Evolutionary conservation across 2,888 invertebrate genomes (phyloP).

Genomic region (Tetragonula carbonaria): DNA sequence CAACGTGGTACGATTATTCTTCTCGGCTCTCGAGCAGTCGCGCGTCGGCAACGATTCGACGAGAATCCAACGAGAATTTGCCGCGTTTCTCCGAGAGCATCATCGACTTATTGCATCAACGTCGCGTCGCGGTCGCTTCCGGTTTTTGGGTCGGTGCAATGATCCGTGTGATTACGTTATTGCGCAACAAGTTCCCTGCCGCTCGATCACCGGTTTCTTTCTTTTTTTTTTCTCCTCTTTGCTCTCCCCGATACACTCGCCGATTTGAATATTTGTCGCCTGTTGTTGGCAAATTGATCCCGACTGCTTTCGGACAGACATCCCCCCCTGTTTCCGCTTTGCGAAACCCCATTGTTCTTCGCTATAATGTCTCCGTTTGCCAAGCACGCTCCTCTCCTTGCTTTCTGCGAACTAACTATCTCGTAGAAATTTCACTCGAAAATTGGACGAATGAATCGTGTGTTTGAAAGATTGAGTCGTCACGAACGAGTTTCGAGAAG

Average conservation of each 20-base stretch:
- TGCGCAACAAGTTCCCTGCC: constrained; percentile 50
- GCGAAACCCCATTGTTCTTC: not conserved
- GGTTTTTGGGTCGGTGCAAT: constrained; percentile 53
- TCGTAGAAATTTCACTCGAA: too few relatives aligned
- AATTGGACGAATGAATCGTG: too few relatives aligned
- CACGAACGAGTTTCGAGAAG: not conserved
- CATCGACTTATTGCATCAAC: constrained; percentile 49
- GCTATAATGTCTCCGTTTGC: not conserved
- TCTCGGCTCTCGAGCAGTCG: not conserved
- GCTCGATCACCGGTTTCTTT: constrained; percentile 16
- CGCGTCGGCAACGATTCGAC: not conserved
- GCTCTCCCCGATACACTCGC: not conserved
- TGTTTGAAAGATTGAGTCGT: not conserved
- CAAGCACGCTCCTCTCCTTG: not conserved
- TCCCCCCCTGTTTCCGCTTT: constrained; percentile 22
- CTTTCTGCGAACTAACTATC: too few relatives aligned
- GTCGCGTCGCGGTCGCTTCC: constrained; percentile 43
- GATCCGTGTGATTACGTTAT: constrained; percentile 61
- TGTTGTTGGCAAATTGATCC: constrained; percentile 29
- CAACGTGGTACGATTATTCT: not conserved
- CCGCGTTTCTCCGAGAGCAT: not conserved
- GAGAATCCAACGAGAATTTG: too few relatives aligned
- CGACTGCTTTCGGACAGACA: constrained; percentile 1
- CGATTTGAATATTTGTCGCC: constrained; percentile 47
- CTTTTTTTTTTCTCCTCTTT: not conserved